Base-by-base conservation (phyloP, 2,797 vertebrate genomes). In the Danio albolineatus region DNA sequence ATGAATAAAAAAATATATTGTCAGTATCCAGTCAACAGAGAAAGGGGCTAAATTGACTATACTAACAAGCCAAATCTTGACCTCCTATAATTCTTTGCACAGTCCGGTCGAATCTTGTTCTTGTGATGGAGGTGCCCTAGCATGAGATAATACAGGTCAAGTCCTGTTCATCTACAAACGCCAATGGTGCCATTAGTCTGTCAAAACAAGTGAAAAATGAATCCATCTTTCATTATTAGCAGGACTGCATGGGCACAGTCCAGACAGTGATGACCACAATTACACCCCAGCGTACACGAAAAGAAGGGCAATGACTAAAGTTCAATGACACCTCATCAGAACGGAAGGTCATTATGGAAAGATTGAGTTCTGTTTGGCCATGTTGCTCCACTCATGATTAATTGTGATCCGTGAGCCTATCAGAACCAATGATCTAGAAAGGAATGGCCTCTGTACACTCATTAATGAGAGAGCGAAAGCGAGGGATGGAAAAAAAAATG, bases 381-480 rank as follows among this genome's bases (percentile, higher is more conserved):
- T 79, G 56, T 67, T 62, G 57, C 66, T 71, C 36, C 71, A 72
- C 39, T 1, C 81, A 75, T 79, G 71, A 79, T 71, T 78, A 78
- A 71, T 71, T 71, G 46, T 78, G 59, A 83, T 82, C 85, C 53
- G 56, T 59, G 64, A 80, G 75, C 82, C 85, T 90, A 87, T 90
- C 83, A 19, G 14, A 73, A 71, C 80, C 76, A 81, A 71, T 64
- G 76, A 89, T 90, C 87, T 87, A 83, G 88, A 86, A 88, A 85
- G 77, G 83, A 78, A 82, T 87, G 86, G 87, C 89, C 87, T 89
- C 85, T 83, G 75, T 70, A 67, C 48, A 53, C 82, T 88, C 89
- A 92, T 91, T 91, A 85, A 92, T 87, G 83, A 87, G 71, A 87
- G 85, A 88, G 86, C 36, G 36, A n/a, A 70, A 84, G 59, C 64